Conservation (phyloP, 2,888 invertebrate genomes). For the Harpalus rufipes region DNA sequence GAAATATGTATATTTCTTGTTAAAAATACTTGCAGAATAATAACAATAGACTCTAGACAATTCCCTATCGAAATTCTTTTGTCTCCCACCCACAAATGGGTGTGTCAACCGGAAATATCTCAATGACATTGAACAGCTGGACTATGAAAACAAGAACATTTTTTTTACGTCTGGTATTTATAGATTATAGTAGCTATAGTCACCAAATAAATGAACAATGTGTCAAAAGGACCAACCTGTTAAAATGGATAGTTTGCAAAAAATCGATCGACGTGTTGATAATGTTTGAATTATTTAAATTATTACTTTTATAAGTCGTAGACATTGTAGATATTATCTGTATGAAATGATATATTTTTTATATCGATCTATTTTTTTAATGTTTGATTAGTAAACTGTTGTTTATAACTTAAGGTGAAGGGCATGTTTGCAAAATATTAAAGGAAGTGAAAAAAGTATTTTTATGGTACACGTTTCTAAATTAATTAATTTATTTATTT, state of each 20-base stretch:
- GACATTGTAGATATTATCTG: no score
- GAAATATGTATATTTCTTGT: no score
- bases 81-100: slow-evolving; percentile 9
- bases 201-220: not conserved
- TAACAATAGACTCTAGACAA: not conserved
- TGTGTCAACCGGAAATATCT: slow-evolving; percentile 28
- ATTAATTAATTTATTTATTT: no score
- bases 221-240: slow-evolving; percentile 16
- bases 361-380: no score
- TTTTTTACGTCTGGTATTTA: slow-evolving; percentile 14
- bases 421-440: no score
- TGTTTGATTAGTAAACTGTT: no score
- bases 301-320: not conserved
- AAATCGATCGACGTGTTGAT: not conserved
- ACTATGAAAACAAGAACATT: slow-evolving; percentile 16
- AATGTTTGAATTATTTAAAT: slow-evolving; percentile 17
- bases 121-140: slow-evolving; percentile 26
- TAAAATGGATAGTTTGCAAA: slow-evolving; percentile 8
- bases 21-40: no score
- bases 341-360: no score
- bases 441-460: no score
- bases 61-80: not conserved
- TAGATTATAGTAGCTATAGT: not conserved
- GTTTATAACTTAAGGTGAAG: no score
- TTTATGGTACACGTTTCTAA: no score